Conservation (phyloP, 1,140 invertebrate species). For the Aphaenogaster rudis region DNA sequence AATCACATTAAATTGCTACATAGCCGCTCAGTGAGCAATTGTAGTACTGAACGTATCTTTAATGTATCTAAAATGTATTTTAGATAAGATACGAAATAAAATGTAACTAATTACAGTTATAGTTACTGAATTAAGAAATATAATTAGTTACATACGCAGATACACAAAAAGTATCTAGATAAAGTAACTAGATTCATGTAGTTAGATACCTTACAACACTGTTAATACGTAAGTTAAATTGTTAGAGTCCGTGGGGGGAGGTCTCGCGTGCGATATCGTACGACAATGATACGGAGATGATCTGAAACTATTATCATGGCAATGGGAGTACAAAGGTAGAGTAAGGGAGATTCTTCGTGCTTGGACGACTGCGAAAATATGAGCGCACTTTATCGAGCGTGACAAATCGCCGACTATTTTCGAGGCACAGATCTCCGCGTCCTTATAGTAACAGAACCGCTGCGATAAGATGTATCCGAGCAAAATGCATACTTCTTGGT, state of each 20-base stretch:
- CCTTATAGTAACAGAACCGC: slow-evolving; percentile 37
- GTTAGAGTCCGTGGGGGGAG: slow-evolving; percentile 15
- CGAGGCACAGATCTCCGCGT: slow-evolving; percentile 35
- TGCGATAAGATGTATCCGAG: slow-evolving; percentile 20
- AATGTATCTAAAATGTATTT: no score
- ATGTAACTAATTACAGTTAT: no score
- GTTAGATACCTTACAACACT: no score
- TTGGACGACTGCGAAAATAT: slow-evolving; percentile 68
- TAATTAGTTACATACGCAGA: no score
- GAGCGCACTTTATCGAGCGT: slow-evolving; percentile 74
- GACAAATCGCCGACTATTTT: slow-evolving; percentile 70
- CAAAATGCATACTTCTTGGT: slow-evolving; percentile 36
- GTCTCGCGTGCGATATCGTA: not conserved
- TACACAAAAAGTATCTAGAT: no score
- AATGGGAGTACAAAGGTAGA: slow-evolving; percentile 47
- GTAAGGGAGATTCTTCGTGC: slow-evolving; percentile 69
- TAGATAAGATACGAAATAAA: no score
- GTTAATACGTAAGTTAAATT: slow-evolving; percentile 27
- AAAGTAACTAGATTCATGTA: no score
- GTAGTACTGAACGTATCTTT: no score
- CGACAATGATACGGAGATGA: slow-evolving; percentile 35
- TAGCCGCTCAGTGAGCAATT: no score
- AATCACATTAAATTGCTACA: no score
- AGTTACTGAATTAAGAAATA: no score
- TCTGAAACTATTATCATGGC: slow-evolving; percentile 40